Evolutionary conservation across 92 coral and sea anemone species (phyloP), one percentile per base, ranked within the genome.

Genomic region (Scolanthus callimorphus): DNA sequence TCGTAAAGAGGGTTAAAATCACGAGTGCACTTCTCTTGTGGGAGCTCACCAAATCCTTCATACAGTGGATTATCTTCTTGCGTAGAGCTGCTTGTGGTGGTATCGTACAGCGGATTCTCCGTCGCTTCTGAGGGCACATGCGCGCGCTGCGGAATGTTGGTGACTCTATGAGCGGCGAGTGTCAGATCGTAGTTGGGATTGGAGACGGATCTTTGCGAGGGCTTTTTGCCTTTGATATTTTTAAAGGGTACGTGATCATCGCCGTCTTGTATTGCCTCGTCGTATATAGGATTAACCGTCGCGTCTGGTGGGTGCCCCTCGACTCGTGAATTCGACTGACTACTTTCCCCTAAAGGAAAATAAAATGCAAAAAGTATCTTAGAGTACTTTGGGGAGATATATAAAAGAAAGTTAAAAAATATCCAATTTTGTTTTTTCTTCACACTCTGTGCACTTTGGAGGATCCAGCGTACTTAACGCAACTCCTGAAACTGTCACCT

Each of bases 151-250:
- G 58, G 47, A 2, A 58, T 47, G 21, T 64, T 31, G 9, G 51
- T 52, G 23, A 60, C 55, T 19, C 41, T 23, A 12, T 60, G 67
- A 21, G 74, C 17, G 9, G 66, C 56, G 11, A 82, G 20, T 4
- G 83, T 69, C 39, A 55, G 51, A 15, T 76, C 89, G 66, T 82
- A 82, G 41, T 57, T 55, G 2, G 89, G 89, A 30, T 82, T 82
- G 17, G 63, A 38, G 20, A 82, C 55, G 17, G 79, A 73, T 19
- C 20, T 44, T 28, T 37, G 48, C 17, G 52, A 10, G 52, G 11
- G 4, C 20, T 28, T 44, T 17, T 20, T 3, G 12, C 51, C 38
- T 13, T 47, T 38, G 0, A 59, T 57, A n/a, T n/a, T n/a, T n/a
- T n/a, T n/a, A n/a, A n/a, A n/a, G n/a, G n/a, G n/a, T 17, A 51